Evolutionary conservation across 2,113 vertebrate species (phyloP).

Genomic region (Macrotus californicus): DNA sequence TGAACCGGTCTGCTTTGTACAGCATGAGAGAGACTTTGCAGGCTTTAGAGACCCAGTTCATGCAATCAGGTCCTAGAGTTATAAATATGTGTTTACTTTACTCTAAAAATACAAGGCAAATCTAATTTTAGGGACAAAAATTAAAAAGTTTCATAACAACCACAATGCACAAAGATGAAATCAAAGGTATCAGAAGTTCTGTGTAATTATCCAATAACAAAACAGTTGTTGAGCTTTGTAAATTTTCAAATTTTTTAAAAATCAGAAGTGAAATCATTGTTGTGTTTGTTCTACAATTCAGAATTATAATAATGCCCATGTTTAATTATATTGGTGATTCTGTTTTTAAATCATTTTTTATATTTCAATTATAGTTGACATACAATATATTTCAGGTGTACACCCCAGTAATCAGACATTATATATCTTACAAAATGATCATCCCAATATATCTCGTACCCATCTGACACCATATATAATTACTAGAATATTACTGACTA

Average conservation of each 20-base stretch:
- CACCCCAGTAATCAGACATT: background rate
- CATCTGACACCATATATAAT: background rate
- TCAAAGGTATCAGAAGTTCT: background rate
- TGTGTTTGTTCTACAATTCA: background rate
- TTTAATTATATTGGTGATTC: background rate
- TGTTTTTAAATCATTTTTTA: background rate
- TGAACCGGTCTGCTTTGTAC: background rate
- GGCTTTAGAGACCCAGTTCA: background rate
- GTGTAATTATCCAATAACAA: background rate
- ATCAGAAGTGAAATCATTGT: background rate
- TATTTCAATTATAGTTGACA: background rate
- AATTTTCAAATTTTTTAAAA: background rate
- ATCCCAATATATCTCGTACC: background rate
- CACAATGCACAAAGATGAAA: background rate
- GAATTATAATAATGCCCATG: background rate
- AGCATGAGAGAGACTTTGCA: background rate
- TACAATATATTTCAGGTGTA: background rate
- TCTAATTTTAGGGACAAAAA: background rate
- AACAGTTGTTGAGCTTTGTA: background rate
- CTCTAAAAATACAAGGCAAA: slow-evolving; percentile 29
- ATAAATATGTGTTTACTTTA: background rate
- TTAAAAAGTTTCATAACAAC: background rate
- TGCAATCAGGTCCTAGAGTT: background rate
- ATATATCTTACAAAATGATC: background rate
- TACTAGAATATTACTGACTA: background rate